Base-by-base conservation (phyloP, 2,888 invertebrate genomes). In the Chymomyza caudatula region DNA sequence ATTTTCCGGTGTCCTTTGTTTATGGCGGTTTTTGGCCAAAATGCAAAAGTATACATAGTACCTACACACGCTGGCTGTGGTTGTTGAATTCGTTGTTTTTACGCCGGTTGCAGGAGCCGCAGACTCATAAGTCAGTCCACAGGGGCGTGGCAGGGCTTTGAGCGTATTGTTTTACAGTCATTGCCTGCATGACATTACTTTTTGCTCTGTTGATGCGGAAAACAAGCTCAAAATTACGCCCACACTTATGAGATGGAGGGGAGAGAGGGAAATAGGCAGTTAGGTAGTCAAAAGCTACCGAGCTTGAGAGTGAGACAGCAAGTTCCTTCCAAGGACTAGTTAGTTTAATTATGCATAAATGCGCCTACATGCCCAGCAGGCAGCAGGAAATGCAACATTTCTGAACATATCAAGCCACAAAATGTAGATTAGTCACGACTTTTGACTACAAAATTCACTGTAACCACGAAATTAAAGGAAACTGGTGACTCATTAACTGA, bases 281-380 rank as follows among this genome's bases (percentile, higher is more conserved):
- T 37, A 37, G 2, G 11, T 11, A 8, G 29, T 11, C 29, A 11
- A 11, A 11, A 11, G 8, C 8, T 11, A 11, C 11, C 4, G 6
- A 8, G 4, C 6, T 29, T 29, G 25, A 29, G 29, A 1, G 29
- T 5, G 8, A 6, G 29, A 4, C n/a, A n/a, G 20, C 17, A 19
- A 17, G 11, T 19, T 17, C 1, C 51, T 37, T 11, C 20, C 78
- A 77, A 77, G 82, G 77, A 69, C 85, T 78, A 81, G 74, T 84
- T 84, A 84, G 84, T 81, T 84, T 77, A 81, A 81, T 81, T 81
- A 81, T 84, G 81, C 81, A 84, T 84, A 77, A 69, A 81, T 71
- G 80, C 76, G 76, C 74, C 66, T 51, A 61, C 55, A 67, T 66
- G 20, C 8, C 11, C 29, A 37, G 11, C 29, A 37, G 29, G 29